Conservation (phyloP, 2,113 vertebrate genomes). For the Vicugna pacos region DNA sequence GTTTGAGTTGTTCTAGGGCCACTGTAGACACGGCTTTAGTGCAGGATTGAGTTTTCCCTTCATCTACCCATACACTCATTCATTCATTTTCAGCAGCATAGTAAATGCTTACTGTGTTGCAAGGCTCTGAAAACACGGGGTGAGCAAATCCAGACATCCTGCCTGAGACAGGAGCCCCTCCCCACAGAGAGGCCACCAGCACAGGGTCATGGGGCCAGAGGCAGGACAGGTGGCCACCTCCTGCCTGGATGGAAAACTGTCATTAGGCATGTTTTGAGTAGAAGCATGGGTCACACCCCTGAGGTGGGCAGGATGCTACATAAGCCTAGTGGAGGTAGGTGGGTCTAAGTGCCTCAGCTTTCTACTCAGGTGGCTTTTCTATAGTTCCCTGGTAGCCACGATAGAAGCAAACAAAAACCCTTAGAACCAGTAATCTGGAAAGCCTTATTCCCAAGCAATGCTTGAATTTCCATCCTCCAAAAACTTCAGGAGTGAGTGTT, state of each 20-base stretch:
- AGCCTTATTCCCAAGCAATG: background rate
- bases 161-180: background rate
- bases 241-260: background rate
- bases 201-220: background rate
- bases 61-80: no score
- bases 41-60: background rate
- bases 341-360: background rate
- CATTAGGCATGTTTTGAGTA: no score
- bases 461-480: background rate
- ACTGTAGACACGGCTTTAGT: background rate
- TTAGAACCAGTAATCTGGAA: background rate
- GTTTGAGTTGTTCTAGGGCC: background rate
- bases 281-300: background rate
- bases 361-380: background rate
- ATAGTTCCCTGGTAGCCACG: background rate
- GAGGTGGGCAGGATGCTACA: accelerated
- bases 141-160: background rate
- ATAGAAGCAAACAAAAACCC: background rate
- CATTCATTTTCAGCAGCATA: background rate
- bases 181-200: background rate
- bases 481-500: background rate
- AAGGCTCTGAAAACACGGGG: background rate
- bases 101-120: background rate
- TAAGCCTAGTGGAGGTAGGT: background rate
- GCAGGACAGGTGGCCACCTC: background rate